Evolutionary conservation across 1,140 invertebrate species (phyloP).

Genomic region (Plodia interpunctella): DNA sequence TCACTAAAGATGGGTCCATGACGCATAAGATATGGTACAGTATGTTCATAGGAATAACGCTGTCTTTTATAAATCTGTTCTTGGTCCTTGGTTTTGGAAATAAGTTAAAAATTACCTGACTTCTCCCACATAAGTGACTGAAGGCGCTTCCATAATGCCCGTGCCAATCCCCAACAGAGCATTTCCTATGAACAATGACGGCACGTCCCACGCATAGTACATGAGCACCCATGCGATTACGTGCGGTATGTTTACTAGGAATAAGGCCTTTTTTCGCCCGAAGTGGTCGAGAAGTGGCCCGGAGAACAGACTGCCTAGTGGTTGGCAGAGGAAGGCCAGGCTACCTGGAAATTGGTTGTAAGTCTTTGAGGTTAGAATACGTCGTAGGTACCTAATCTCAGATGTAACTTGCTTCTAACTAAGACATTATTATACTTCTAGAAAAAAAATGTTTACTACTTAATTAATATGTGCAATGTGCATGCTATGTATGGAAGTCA

Average conservation of each 20-base stretch:
- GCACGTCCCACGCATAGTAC: constrained; percentile 75
- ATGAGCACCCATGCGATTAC: constrained; percentile 82
- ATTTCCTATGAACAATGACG: constrained; percentile 61
- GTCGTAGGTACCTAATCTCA: too few species aligned
- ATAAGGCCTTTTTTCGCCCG: constrained; percentile 81
- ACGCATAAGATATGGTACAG: too few species aligned
- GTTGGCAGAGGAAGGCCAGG: constrained; percentile 83
- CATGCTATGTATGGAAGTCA: background rate
- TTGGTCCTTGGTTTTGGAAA: too few species aligned
- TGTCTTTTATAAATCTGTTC: too few species aligned
- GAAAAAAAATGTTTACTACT: too few species aligned
- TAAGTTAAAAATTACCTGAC: constrained; percentile 50
- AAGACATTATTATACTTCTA: too few species aligned
- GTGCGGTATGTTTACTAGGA: constrained; percentile 83
- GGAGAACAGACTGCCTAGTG: constrained; percentile 83
- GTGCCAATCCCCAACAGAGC: constrained; percentile 70
- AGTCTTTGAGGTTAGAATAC: background rate
- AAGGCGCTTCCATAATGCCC: constrained; percentile 77
- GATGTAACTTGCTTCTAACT: too few species aligned
- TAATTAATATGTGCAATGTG: background rate
- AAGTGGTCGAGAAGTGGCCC: constrained; percentile 81
- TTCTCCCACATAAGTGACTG: constrained; percentile 78
- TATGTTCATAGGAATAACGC: too few species aligned
- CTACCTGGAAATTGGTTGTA: constrained; percentile 77
- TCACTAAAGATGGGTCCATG: too few species aligned